These are phyloP conservation scores for Ammospiza caudacuta DNA, from an alignment of 2,113 vertebrate genomes.

Conservation along the genomic window DNA sequence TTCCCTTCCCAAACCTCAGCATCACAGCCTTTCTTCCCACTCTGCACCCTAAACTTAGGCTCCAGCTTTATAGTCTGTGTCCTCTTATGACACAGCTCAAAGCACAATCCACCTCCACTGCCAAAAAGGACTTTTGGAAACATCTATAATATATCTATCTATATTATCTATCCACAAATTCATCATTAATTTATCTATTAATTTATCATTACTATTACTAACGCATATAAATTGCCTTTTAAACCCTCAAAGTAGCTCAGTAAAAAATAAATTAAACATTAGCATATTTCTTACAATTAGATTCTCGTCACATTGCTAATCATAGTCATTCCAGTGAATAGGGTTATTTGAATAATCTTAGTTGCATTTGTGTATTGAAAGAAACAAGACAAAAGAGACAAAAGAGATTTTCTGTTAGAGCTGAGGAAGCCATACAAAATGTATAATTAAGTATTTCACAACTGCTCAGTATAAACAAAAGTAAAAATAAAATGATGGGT, in stretches of 20 bases:
- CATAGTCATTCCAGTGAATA: not conserved
- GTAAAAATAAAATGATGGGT: not conserved
- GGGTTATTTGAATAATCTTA: constrained; percentile 2
- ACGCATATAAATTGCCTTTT: constrained; percentile 28
- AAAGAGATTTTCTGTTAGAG: not conserved
- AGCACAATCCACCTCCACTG: not conserved
- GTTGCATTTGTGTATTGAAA: not conserved
- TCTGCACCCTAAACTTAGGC: not conserved
- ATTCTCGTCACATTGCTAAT: constrained; percentile 30
- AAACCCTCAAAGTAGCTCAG: not conserved
- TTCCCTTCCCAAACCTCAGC: not conserved
- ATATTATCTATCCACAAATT: not conserved
- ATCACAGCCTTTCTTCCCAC: not conserved
- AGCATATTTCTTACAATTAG: constrained; percentile 30
- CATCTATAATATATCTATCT: not conserved
- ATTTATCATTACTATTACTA: constrained; percentile 2
- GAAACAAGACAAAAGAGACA: constrained; percentile 2
- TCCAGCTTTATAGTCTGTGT: not conserved
- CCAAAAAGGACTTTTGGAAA: not conserved
- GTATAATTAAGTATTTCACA: constrained; percentile 9
- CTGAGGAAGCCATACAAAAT: not conserved
- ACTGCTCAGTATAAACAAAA: not conserved
- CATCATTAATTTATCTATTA: not conserved
- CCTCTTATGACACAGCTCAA: not conserved
- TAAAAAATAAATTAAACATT: constrained; percentile 33